Evolutionary conservation across 1,140 invertebrate genomes (phyloP).

Genomic region (Copidosoma floridanum): DNA sequence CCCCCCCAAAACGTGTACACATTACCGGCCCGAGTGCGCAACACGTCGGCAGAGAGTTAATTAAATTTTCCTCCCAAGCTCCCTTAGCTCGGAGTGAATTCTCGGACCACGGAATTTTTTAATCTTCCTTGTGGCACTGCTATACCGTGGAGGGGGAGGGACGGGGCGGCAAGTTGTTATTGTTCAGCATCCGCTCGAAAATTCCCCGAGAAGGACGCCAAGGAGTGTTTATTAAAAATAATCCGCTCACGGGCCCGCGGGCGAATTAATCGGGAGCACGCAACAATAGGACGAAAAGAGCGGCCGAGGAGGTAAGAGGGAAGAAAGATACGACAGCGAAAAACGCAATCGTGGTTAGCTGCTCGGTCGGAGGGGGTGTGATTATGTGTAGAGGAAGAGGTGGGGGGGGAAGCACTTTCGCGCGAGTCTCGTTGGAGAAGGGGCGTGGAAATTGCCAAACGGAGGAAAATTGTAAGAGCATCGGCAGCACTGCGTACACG

Average conservation of each 20-base stretch:
- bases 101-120: no score
- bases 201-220: no score
- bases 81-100: no score
- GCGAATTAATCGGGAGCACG: neutral
- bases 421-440: constrained; percentile 8
- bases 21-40: no score
- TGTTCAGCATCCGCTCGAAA: no score
- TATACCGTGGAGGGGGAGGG: neutral
- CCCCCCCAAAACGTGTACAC: no score
- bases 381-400: no score
- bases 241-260: neutral
- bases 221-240: neutral
- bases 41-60: no score
- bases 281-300: neutral
- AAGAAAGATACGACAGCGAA: neutral
- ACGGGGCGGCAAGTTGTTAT: neutral
- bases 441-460: constrained; percentile 20
- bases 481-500: neutral
- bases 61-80: no score
- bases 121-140: no score
- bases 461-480: constrained; percentile 12
- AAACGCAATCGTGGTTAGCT: neutral
- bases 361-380: no score
- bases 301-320: neutral
- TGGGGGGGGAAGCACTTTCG: neutral